Conservation (phyloP, 2,113 vertebrate species). For the Vimba vimba region DNA sequence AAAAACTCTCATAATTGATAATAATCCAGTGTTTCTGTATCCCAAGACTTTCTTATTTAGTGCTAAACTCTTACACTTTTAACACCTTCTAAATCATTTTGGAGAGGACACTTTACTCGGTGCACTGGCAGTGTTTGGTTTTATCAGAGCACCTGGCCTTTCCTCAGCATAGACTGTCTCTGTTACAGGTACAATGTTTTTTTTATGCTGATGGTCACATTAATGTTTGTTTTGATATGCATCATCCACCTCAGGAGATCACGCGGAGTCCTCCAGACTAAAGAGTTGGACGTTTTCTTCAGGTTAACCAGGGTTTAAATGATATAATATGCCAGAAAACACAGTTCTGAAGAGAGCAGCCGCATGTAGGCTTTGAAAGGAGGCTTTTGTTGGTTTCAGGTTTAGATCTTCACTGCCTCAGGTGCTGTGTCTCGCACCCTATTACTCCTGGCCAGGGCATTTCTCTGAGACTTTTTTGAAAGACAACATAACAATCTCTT, state of each 20-base stretch:
- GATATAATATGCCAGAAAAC: constrained; percentile 18
- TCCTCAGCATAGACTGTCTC: not conserved
- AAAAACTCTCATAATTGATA: not conserved
- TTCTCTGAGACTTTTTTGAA: not conserved
- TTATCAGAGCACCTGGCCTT: not conserved
- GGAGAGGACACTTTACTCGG: not conserved
- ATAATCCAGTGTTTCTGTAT: not conserved
- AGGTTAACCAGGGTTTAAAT: constrained; percentile 67
- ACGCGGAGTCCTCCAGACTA: constrained; percentile 37
- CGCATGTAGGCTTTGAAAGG: constrained; percentile 55
- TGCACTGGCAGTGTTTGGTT: not conserved
- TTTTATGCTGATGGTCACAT: constrained; percentile 23
- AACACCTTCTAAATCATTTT: not conserved
- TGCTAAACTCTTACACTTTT: not conserved
- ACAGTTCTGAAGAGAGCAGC: constrained; percentile 22
- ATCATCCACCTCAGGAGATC: constrained; percentile 47
- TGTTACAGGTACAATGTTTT: not conserved
- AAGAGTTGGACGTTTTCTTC: constrained; percentile 42
- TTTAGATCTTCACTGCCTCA: constrained; percentile 62
- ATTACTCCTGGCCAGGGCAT: not conserved
- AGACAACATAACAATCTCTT: not conserved
- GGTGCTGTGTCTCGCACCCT: constrained; percentile 55
- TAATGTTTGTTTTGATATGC: constrained; percentile 52
- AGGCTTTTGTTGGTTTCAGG: constrained; percentile 66
- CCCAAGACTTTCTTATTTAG: not conserved